Conservation (phyloP, 2,888 invertebrate genomes). For the Euphydryas editha region DNA sequence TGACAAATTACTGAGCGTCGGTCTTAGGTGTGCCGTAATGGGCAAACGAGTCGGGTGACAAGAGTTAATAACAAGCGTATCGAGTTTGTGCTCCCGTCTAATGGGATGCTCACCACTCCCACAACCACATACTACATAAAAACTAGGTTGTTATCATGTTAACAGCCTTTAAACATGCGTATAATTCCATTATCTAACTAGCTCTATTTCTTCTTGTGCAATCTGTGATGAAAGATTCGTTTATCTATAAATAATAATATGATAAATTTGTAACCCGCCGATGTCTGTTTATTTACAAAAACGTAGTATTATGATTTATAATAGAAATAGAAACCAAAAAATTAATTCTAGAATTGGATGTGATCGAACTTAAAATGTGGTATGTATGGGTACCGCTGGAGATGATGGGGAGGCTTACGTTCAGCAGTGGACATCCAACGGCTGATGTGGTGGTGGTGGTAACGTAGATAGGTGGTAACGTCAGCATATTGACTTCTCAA, state of each 20-base stretch:
- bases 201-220: not conserved
- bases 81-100: conserved; percentile 5
- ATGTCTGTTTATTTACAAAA: too few relatives aligned
- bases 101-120: conserved; percentile 14
- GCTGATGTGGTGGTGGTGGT: too few relatives aligned
- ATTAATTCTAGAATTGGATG: too few relatives aligned
- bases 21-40: conserved; percentile 29
- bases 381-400: too few relatives aligned
- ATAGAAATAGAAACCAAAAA: too few relatives aligned
- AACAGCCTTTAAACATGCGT: conserved; percentile 14
- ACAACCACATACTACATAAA: not conserved
- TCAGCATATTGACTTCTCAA: too few relatives aligned
- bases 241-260: not conserved
- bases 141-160: conserved; percentile 18
- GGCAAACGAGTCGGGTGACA: conserved; percentile 28
- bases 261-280: too few relatives aligned
- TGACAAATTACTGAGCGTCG: conserved; percentile 27
- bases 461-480: too few relatives aligned
- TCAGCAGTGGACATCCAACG: too few relatives aligned
- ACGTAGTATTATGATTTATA: too few relatives aligned
- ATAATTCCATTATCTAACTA: conserved; percentile 6
- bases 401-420: too few relatives aligned
- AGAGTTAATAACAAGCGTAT: conserved; percentile 21
- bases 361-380: too few relatives aligned
- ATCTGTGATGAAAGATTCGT: not conserved